These are phyloP conservation scores for Percopsis transmontana DNA, from an alignment of 2,113 vertebrate species.

Conservation along the genomic window DNA sequence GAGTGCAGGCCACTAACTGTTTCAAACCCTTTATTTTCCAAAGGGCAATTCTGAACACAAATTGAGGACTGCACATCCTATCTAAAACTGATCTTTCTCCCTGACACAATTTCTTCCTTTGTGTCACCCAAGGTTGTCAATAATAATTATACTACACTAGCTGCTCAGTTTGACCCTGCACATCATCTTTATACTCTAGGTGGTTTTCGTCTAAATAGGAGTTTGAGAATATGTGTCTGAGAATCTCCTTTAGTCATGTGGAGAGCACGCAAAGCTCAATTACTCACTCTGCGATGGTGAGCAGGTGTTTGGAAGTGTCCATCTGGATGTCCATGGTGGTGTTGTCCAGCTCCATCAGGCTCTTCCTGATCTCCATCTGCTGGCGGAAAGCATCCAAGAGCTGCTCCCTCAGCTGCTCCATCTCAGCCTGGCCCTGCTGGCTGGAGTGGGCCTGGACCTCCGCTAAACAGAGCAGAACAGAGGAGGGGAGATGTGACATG, in stretches of 20 bases:
- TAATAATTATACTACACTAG: no score
- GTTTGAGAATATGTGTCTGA: background rate
- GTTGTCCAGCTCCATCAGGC: conserved; percentile 87
- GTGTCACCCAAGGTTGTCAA: no score
- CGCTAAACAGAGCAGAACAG: conserved; percentile 65
- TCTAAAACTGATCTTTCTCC: no score
- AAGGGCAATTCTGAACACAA: no score
- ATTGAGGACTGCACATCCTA: no score
- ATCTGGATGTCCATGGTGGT: conserved; percentile 85
- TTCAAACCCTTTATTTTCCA: no score
- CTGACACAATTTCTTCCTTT: no score
- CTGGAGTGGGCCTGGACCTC: conserved; percentile 84
- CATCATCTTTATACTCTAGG: no score
- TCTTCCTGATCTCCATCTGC: conserved; percentile 85
- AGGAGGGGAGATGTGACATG: background rate
- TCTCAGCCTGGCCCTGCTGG: conserved; percentile 75
- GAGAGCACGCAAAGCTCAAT: background rate
- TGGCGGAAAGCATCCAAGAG: conserved; percentile 84
- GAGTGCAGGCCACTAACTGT: no score
- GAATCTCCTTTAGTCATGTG: background rate
- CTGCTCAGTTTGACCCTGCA: no score
- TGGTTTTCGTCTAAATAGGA: background rate
- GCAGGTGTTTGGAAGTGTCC: conserved; percentile 84
- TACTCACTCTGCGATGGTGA: conserved; percentile 84
- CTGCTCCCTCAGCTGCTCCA: conserved; percentile 84